Base-by-base conservation (phyloP, 2,113 vertebrate genomes). In the Corythornis vintsioides region DNA sequence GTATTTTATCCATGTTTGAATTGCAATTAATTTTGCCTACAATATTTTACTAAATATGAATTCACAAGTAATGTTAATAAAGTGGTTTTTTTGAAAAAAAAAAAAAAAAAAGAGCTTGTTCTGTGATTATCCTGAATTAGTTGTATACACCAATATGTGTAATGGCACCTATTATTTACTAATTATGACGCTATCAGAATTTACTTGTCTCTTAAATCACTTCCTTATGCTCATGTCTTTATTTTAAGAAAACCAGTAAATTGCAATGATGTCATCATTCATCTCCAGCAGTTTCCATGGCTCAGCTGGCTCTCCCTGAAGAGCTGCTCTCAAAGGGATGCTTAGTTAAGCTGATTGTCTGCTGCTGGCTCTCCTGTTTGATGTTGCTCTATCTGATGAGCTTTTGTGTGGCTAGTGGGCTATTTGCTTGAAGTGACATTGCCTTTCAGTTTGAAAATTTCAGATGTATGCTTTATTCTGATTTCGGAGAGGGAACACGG, bases 231-330 rank as follows among this genome's bases (percentile, higher is more conserved):
- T 18, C 55, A 89, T 33, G 55, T 47, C 78, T 93, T 82, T 43
- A 73, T 70, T 61, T 93, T 67, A 92, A 83, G 60, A 79, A 91
- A 87, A 55, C 59, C 71, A 77, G 83, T 82, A 92, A 89, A 88
- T 74, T 47, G 60, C 52, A 42, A 43, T 79, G 75, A 25, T 82
- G 57, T 88, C 83, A 83, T 88, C 80, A 78, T 45, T 86, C 48
- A 69, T 38, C 20, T 9, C 21, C 73, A 66, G 66, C 47, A 90
- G 66, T 73, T 76, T 60, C 72, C 77, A 18, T 43, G 35, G 71
- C 59, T 84, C 76, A 42, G 24, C 42, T 81, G 83, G n/a, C 47
- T 71, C 24, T 89, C 74, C 63, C 1, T 1, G 22, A 87, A 55
- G 56, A 77, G 35, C n/a, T 91, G 47, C n/a, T 84, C 59, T 76